These are phyloP conservation scores for Apodemus speciosus DNA, from an alignment of 2,113 vertebrate genomes.

Conservation along the genomic window DNA sequence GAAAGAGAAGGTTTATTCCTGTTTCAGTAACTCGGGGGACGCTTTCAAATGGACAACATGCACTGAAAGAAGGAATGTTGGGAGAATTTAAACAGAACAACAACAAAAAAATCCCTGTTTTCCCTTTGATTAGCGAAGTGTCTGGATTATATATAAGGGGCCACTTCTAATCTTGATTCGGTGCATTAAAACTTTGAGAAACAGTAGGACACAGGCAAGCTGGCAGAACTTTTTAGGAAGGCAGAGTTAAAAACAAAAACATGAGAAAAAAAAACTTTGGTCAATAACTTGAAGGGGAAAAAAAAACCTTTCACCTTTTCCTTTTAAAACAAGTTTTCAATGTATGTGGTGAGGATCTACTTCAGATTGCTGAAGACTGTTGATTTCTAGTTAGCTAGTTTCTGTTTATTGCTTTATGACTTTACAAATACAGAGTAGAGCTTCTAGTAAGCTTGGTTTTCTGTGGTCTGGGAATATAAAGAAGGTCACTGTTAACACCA, in stretches of 20 bases:
- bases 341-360: conserved; percentile 57
- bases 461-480: not conserved
- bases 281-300: conserved; percentile 31
- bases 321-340: conserved; percentile 64
- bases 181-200: conserved; percentile 36
- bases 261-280: not conserved
- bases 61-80: not conserved
- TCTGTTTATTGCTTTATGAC: conserved; percentile 50
- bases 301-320: conserved; percentile 65
- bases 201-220: conserved; percentile 46
- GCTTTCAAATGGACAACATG: not conserved
- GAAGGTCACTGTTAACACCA: not conserved
- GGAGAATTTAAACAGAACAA: not conserved
- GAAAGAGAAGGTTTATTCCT: conserved; percentile 48
- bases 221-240: conserved; percentile 56
- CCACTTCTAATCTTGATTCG: conserved; percentile 36
- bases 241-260: conserved; percentile 66
- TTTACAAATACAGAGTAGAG: conserved; percentile 27
- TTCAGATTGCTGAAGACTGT: conserved; percentile 61
- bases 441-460: not conserved
- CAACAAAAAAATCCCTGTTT: conserved; percentile 10
- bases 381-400: conserved; percentile 1
- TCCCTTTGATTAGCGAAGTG: not conserved
- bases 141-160: conserved; percentile 26
- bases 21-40: not conserved